These are phyloP conservation scores for Catharus bicknelli DNA, from an alignment of 2,113 vertebrate genomes.

Conservation along the genomic window DNA sequence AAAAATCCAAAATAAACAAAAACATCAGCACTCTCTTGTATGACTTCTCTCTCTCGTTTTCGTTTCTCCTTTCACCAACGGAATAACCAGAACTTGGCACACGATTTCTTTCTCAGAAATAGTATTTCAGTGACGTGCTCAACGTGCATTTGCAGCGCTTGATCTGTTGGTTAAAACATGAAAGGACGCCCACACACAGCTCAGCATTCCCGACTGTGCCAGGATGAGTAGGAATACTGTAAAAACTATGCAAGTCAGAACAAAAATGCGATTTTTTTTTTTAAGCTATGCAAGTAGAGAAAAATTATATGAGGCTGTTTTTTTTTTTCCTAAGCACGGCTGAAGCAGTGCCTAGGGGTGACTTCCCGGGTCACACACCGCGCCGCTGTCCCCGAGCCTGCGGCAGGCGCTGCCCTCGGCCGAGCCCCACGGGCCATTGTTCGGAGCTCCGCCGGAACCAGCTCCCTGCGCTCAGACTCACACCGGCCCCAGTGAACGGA, in stretches of 20 bases:
- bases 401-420: neutral
- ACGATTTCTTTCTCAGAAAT: neutral
- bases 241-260: neutral
- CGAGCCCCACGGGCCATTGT: conserved; percentile 16
- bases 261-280: neutral
- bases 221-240: neutral
- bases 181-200: neutral
- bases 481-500: neutral
- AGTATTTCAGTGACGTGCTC: neutral
- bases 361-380: neutral
- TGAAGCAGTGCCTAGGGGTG: accelerated
- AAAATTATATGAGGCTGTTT: accelerated
- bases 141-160: neutral
- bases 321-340: accelerated
- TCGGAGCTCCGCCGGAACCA: neutral
- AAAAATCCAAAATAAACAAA: accelerated
- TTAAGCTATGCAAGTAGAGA: neutral
- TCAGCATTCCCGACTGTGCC: neutral
- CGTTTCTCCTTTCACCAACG: neutral
- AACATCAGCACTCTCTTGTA: neutral
- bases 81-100: conserved; percentile 13
- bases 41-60: neutral
- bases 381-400: neutral
- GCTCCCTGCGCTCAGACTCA: neutral
- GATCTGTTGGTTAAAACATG: neutral